These are phyloP conservation scores for Pachypeltis micranthus DNA, from an alignment of 1,140 invertebrate genomes.

Conservation along the genomic window DNA sequence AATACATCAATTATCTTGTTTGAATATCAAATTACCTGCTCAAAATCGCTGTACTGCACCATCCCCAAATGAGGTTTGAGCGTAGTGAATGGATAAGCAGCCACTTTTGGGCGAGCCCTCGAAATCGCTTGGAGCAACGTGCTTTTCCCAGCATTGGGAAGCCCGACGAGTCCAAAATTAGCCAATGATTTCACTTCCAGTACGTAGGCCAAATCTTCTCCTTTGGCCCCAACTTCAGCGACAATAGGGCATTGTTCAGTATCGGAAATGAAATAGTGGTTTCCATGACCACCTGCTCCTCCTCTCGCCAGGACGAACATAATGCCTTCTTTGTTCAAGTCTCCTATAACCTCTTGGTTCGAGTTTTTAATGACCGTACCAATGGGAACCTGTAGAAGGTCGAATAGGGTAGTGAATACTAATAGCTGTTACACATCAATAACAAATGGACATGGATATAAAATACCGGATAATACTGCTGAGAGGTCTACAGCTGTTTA, in stretches of 20 bases:
- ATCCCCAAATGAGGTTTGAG: conserved; percentile 84
- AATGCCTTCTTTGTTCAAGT: conserved; percentile 53
- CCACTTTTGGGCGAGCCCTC: conserved; percentile 84
- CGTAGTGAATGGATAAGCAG: conserved; percentile 94
- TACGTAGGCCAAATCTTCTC: conserved; percentile 59
- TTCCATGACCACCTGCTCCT: conserved; percentile 90
- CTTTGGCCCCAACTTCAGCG: conserved; percentile 76
- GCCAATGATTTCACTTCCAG: conserved; percentile 89
- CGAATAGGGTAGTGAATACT: too few relatives aligned
- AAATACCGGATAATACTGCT: too few relatives aligned
- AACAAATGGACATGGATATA: too few relatives aligned
- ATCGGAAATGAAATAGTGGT: conserved; percentile 78
- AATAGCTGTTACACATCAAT: too few relatives aligned
- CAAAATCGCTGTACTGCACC: conserved; percentile 84
- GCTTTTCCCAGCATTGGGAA: conserved; percentile 96
- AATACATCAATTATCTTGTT: not conserved
- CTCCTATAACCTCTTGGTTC: conserved; percentile 48
- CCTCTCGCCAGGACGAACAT: conserved; percentile 90
- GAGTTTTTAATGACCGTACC: conserved; percentile 72
- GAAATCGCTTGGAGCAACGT: conserved; percentile 82
- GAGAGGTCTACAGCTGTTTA: too few relatives aligned
- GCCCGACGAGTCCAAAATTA: conserved; percentile 82
- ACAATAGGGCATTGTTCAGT: conserved; percentile 70
- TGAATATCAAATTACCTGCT: conserved; percentile 49
- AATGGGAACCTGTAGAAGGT: conserved; percentile 58